phyloP scores from a whole-genome alignment of 2,797 vertebrate species.

The Microhierax caerulescens region DNA sequence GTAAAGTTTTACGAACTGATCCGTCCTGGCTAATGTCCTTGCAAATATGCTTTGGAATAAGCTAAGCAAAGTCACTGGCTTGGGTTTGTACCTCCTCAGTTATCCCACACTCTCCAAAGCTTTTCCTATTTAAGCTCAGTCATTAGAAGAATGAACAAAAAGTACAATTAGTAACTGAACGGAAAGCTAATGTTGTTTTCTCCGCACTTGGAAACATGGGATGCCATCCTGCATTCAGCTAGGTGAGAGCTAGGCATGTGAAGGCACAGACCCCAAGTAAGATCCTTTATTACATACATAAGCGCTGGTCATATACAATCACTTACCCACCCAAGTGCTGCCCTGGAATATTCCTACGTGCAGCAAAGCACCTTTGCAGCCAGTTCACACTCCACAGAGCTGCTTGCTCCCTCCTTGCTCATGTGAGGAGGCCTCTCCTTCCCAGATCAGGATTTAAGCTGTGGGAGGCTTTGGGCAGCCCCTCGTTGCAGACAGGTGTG shows the following conservation, averaged over 20 bases:
- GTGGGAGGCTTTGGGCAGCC: too few relatives aligned
- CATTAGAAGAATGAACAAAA: background rate
- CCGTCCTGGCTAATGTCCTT: background rate
- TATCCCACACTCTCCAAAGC: background rate
- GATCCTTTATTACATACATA: too few relatives aligned
- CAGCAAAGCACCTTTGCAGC: too few relatives aligned
- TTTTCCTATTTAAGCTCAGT: background rate
- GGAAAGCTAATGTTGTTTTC: background rate
- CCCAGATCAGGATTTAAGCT: too few relatives aligned
- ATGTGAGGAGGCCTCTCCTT: too few relatives aligned
- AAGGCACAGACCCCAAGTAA: too few relatives aligned
- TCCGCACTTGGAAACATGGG: background rate
- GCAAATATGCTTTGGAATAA: constrained; percentile 1
- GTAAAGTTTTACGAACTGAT: background rate
- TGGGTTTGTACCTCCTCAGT: background rate
- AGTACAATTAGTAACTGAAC: background rate
- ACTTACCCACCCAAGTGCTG: too few relatives aligned
- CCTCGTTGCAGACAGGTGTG: too few relatives aligned
- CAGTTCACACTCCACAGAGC: too few relatives aligned
- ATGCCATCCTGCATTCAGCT: background rate
- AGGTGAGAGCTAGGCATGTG: background rate
- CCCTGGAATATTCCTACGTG: too few relatives aligned
- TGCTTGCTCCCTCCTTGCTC: too few relatives aligned
- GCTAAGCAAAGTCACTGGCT: background rate
- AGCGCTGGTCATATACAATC: too few relatives aligned